Percentiles rank a stretch among this genome's conserved stretches.
phyloP scores from a whole-genome alignment of 1,140 invertebrate genomes.

The Drosophila eugracilis region DNA sequence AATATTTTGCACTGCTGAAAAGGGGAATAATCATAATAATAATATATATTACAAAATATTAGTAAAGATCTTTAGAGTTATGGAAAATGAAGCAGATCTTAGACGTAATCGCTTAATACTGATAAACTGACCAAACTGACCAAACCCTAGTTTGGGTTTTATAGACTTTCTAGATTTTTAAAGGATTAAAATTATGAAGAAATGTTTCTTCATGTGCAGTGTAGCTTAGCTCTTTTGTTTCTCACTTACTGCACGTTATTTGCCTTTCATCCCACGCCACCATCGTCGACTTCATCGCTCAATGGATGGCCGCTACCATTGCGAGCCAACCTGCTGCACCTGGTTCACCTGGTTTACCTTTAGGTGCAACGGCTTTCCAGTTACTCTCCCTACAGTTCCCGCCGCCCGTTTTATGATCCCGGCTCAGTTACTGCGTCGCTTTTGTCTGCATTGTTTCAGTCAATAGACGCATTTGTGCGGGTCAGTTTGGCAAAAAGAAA shows the following conservation, averaged over 20 bases:
- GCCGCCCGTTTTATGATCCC: not conserved
- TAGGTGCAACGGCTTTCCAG: not conserved
- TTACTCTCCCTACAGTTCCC: no score
- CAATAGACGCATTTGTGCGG: constrained; percentile 81
- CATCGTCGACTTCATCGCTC: constrained; percentile 27
- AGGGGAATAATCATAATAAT: no score
- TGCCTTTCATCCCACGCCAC: constrained; percentile 2
- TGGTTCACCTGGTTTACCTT: constrained; percentile 41
- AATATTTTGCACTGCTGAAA: constrained; percentile 22
- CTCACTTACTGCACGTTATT: constrained; percentile 52
- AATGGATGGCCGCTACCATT: constrained; percentile 64
- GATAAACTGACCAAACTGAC: no score
- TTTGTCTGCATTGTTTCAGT: constrained; percentile 78
- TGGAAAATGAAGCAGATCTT: no score
- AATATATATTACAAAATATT: no score
- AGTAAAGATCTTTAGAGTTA: no score
- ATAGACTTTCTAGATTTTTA: not conserved
- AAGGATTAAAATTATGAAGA: no score
- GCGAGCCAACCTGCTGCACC: constrained; percentile 43
- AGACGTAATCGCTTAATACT: no score
- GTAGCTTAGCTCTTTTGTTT: constrained; percentile 64
- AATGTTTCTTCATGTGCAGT: constrained; percentile 11
- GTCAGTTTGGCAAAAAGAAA: constrained; percentile 76
- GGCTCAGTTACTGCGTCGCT: constrained; percentile 42
- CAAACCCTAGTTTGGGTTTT: no score